Base-by-base conservation (phyloP, 2,888 invertebrate genomes). In the Onchidella celtica region DNA sequence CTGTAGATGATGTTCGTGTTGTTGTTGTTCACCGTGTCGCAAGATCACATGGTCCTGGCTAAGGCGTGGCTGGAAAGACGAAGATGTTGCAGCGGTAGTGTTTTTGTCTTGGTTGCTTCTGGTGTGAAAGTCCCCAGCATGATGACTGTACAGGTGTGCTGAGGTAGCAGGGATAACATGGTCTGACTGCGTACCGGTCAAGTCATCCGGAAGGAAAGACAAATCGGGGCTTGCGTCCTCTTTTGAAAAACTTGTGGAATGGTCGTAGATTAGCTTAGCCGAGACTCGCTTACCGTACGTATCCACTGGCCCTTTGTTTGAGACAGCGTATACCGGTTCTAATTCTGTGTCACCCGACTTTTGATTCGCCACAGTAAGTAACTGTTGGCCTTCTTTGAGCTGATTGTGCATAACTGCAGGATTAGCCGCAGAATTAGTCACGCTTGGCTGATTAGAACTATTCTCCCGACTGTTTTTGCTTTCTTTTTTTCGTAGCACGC, bases 171-270 rank as follows among this genome's bases (percentile, higher is more conserved):
- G 47, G 17, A 47, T 17, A 6, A 47, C 6, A 17, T 6, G 6
- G 17, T 47, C 17, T 47, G 47, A 47, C 47, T 72, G 21, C 4
- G 32, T 32, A n/a, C 24, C 4, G 2, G 34, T 57, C 21, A 34
- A 1, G 6, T 57, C 29, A 24, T 80, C 73, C 11, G 79, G 57
- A 59, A 34, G 24, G 61, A 68, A 74, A 14, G 75, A 80, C 68
- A 59, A 21, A 40, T 70, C 65, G 11, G 55, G n/a, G 24, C 59
- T 80, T 47, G 47, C 73, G 2, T 65, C 24, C 11, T 72, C 68
- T 1, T 55, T 29, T 2, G 61, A 36, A 24, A 32, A 57, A 17
- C 34, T 69, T 3, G 21, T 14, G 1, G 57, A n/a, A 27, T 68
- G 68, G 57, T 77, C 65, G 66, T 66, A 55, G 36, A 29, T 57